Percentiles rank a stretch among this genome's conserved stretches.
phyloP scores from a whole-genome alignment of 2,797 vertebrate genomes.

The Gambelia wislizenii region DNA sequence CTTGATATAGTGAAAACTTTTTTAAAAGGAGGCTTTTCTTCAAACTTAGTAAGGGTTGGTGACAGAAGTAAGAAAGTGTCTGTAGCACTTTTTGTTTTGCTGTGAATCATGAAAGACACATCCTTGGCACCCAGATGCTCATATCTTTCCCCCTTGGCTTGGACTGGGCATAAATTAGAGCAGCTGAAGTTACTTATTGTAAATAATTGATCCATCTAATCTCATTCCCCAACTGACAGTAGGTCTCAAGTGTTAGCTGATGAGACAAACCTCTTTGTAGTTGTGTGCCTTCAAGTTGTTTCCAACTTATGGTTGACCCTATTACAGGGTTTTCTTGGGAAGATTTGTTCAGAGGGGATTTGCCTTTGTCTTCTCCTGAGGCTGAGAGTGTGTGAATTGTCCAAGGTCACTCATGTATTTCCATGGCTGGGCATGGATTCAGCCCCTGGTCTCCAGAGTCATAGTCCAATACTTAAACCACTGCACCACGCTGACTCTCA shows the following conservation, averaged over 20 bases:
- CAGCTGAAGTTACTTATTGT: not conserved
- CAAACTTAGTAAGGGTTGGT: not conserved
- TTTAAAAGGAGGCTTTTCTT: not conserved
- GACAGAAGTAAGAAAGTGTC: not conserved
- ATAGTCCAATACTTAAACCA: too few species aligned
- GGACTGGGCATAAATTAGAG: not conserved
- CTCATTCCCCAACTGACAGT: not conserved
- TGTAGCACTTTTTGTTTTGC: not conserved
- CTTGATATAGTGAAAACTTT: not conserved
- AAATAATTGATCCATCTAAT: not conserved
- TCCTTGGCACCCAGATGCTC: not conserved
- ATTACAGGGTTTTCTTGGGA: too few species aligned
- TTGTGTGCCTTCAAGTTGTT: too few species aligned
- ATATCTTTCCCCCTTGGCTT: not conserved
- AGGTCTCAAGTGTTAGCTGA: not conserved
- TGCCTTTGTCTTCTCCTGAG: too few species aligned
- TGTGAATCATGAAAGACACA: not conserved
- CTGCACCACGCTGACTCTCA: too few species aligned
- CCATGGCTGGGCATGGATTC: too few species aligned
- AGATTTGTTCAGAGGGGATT: too few species aligned
- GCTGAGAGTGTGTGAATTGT: too few species aligned
- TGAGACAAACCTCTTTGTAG: not conserved
- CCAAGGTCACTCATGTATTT: too few species aligned
- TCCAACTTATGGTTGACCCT: too few species aligned
- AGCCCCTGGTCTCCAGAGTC: too few species aligned